Base-by-base conservation (phyloP, 2,888 invertebrate species). In the Lasioglossum oenotherae region DNA sequence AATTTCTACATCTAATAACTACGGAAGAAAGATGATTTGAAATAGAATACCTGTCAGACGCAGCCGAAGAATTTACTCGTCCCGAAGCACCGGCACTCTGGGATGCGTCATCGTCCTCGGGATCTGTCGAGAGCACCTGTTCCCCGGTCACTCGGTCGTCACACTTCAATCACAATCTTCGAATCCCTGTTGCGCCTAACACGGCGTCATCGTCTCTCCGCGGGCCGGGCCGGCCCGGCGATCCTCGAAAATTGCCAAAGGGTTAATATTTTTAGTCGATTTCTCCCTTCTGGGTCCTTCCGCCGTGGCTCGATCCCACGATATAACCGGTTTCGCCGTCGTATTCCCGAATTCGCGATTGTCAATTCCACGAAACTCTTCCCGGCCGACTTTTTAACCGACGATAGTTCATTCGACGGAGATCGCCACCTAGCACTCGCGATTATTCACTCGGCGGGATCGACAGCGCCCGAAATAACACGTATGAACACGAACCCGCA, bases 301-400 rank as follows among this genome's bases (percentile, higher is more conserved):
- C 35, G 35, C 41, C 67, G 35, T 60, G 67, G 77, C 82, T 79
- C 86, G 74, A 74, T 76, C 80, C 77, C 72, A 84, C 87, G 83
- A 76, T 76, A 87, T 75, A 87, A 88, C 87, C 83, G 84, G 85
- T 90, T 84, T 60, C 85, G 69, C 79, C 69, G 60, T 53, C 73
- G 83, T 79, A 85, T 88, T 82, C 89, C 83, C 84, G 72, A 87
- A 90, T 87, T 89, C 80, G 82, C 84, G 86, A 77, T 86, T 80
- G 77, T 53, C 49, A 74, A 80, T 88, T 86, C 84, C 84, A 78
- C 88, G 80, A 86, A 84, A 88, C 81, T 79, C 67, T 69, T 73
- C 41, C 57, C 53, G 53, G 14, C n/a, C 74, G 80, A 67, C 38
- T 60, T 67, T 53, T 74, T 69, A 38, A 16, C 23, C 38, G 31